Conservation (phyloP, 2,888 invertebrate species). For the Microchrysa polita region DNA sequence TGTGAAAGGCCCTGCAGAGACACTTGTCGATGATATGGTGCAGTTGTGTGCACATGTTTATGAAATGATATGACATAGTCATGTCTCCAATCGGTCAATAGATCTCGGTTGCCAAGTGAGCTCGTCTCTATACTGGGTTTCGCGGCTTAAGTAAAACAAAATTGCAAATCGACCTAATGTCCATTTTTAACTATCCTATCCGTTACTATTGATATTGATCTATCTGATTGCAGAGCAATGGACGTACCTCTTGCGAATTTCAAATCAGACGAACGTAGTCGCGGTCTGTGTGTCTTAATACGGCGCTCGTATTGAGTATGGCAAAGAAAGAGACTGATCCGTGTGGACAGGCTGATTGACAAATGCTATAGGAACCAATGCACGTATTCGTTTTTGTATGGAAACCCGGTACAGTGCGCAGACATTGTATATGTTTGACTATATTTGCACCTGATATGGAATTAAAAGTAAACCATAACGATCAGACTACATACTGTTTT, state of each 20-base stretch:
- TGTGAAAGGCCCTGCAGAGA: conserved; percentile 1
- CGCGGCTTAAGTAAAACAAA: too few relatives aligned
- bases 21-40: background rate
- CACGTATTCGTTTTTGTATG: too few relatives aligned
- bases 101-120: conserved; percentile 20
- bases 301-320: too few relatives aligned
- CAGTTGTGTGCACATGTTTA: conserved; percentile 24
- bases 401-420: background rate
- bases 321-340: background rate
- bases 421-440: conserved; percentile 16
- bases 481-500: conserved; percentile 22
- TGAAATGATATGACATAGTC: conserved; percentile 23
- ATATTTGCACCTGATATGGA: conserved; percentile 25
- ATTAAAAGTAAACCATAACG: conserved; percentile 5
- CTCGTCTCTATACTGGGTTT: background rate
- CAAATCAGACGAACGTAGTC: background rate
- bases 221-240: conserved; percentile 4
- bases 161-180: background rate
- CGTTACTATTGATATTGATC: background rate
- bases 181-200: background rate
- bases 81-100: conserved; percentile 29
- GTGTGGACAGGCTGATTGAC: conserved; percentile 2
- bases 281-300: too few relatives aligned
- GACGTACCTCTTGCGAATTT: background rate
- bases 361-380: background rate